Conservation (phyloP, 2,797 vertebrate species). For the Pantherophis vulpinus region DNA sequence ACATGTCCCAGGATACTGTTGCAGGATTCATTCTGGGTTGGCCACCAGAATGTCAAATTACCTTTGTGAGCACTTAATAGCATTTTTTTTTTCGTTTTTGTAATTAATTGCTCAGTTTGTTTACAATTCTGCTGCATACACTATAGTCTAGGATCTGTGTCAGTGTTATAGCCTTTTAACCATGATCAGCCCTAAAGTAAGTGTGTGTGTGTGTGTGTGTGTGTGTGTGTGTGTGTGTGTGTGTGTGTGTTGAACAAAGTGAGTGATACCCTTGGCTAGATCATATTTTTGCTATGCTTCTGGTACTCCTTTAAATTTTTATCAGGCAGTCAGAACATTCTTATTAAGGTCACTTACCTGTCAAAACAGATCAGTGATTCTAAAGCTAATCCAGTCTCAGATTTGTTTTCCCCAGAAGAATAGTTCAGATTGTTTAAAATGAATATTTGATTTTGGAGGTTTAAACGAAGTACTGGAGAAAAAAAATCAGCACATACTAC, state of each 20-base stretch:
- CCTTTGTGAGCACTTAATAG: neutral
- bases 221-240: neutral
- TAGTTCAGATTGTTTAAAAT: neutral
- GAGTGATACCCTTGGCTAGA: neutral
- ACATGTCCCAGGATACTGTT: neutral
- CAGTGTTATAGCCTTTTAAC: neutral
- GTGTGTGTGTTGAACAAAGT: neutral
- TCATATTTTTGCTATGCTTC: neutral
- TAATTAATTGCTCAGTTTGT: neutral
- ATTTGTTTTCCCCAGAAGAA: neutral
- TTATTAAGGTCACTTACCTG: constrained; percentile 27
- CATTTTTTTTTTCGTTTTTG: neutral
- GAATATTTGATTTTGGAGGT: neutral
- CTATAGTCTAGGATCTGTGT: neutral
- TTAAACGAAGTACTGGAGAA: neutral
- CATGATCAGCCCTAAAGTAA: neutral
- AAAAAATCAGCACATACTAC: neutral
- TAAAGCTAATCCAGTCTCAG: constrained; percentile 16
- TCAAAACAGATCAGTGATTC: constrained; percentile 30
- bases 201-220: neutral
- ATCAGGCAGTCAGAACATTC: constrained; percentile 1
- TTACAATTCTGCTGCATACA: neutral
- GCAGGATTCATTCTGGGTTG: neutral
- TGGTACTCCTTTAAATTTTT: constrained; percentile 28
- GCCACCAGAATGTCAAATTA: neutral